Conservation (phyloP, 2,797 vertebrate species). For the Synanceia verrucosa region DNA sequence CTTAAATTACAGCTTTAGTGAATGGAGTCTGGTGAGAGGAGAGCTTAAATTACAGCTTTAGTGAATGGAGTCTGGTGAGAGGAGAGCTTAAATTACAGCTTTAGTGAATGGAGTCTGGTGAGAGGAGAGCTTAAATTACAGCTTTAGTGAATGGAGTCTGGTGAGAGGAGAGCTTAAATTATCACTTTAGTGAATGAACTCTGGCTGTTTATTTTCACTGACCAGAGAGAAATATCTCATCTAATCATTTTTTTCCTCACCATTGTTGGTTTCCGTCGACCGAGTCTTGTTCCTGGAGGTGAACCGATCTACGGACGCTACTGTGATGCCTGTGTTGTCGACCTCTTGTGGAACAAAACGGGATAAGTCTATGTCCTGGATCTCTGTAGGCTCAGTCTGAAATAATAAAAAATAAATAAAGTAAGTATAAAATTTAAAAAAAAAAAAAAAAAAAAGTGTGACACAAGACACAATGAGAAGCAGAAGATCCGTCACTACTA, state of each 20-base stretch:
- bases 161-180: background rate
- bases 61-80: too few species aligned
- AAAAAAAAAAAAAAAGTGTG: background rate
- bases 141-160: too few species aligned
- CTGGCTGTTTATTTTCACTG: background rate
- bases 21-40: too few species aligned
- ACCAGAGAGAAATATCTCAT: background rate
- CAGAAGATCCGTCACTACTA: background rate
- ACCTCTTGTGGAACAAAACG: conserved; percentile 94
- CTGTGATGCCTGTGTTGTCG: conserved; percentile 92
- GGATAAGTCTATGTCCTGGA: conserved; percentile 93
- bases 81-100: background rate
- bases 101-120: too few species aligned
- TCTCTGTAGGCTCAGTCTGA: conserved; percentile 70
- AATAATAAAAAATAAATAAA: background rate
- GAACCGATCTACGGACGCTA: conserved; percentile 92
- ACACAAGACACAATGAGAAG: background rate
- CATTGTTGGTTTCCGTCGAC: conserved; percentile 71
- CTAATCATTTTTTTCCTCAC: conserved; percentile 76
- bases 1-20: too few species aligned
- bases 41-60: too few species aligned
- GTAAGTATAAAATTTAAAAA: background rate
- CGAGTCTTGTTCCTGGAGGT: conserved; percentile 69
- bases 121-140: background rate
- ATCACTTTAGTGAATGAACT: too few species aligned